Conservation (phyloP, 2,113 vertebrate genomes). For the Platichthys stellatus region DNA sequence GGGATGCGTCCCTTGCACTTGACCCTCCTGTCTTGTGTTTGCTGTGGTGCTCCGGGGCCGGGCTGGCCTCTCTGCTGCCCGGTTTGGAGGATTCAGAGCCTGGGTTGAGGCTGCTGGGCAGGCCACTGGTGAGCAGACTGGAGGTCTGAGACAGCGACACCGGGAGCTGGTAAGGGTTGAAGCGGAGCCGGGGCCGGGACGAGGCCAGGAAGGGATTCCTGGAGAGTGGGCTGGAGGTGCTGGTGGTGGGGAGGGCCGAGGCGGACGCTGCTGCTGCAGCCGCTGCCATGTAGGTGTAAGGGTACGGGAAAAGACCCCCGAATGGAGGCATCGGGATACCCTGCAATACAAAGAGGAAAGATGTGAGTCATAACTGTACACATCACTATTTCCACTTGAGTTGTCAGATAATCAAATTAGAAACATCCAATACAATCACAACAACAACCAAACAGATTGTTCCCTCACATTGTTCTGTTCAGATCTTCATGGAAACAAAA, state of each 20-base stretch:
- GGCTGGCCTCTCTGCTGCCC: conserved; percentile 90
- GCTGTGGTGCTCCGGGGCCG: conserved; percentile 87
- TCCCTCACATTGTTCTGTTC: neutral
- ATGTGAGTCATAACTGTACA: conserved; percentile 11
- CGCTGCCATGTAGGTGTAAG: conserved; percentile 98
- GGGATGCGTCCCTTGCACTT: conserved; percentile 82
- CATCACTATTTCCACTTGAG: neutral
- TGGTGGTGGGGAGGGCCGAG: conserved; percentile 89
- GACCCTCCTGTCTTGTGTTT: conserved; percentile 84
- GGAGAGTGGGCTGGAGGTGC: conserved; percentile 87
- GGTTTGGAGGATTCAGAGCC: conserved; percentile 89
- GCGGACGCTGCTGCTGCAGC: conserved; percentile 92
- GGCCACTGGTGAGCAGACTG: conserved; percentile 87
- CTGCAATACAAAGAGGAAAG: conserved; percentile 75
- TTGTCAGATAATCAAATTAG: neutral
- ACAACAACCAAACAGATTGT: neutral
- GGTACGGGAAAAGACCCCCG: conserved; percentile 96
- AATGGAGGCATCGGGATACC: conserved; percentile 99
- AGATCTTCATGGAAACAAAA: neutral
- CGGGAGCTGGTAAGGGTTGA: conserved; percentile 97
- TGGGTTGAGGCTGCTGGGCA: conserved; percentile 82
- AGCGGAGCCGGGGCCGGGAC: conserved; percentile 92
- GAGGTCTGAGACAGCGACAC: conserved; percentile 91
- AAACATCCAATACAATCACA: neutral
- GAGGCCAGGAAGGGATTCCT: conserved; percentile 93